Evolutionary conservation across 2,113 vertebrate genomes (phyloP).

Genomic region (Salvator merianae): DNA sequence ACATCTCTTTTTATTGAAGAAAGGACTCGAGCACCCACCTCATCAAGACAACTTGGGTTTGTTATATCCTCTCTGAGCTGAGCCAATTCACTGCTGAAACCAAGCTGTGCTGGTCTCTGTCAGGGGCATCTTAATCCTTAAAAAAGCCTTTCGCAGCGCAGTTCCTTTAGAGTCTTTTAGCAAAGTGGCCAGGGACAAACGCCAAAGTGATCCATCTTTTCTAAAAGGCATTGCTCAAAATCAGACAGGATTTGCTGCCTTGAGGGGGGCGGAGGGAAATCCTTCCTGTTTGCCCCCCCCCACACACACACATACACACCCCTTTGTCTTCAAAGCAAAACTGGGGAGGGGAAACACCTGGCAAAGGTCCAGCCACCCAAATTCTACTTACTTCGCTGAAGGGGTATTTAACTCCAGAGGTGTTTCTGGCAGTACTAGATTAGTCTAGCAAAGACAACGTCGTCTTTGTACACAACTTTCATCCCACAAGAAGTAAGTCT

Average conservation of each 20-base stretch:
- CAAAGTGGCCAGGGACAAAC: background rate
- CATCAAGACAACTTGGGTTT: background rate
- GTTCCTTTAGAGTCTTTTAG: background rate
- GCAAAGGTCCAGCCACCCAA: too few relatives aligned
- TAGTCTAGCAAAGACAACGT: background rate
- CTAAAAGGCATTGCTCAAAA: too few relatives aligned
- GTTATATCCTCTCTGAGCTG: background rate
- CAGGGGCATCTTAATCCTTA: too few relatives aligned
- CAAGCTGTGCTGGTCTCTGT: background rate
- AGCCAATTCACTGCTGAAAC: background rate
- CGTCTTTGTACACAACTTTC: too few relatives aligned
- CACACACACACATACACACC: too few relatives aligned
- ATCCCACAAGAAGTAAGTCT: too few relatives aligned
- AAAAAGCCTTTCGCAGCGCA: background rate
- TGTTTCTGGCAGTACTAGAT: background rate
- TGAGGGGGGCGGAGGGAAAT: background rate
- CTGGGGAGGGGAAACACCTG: too few relatives aligned
- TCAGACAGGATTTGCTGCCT: background rate
- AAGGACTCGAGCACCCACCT: background rate
- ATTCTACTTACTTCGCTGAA: background rate
- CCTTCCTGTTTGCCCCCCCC: too few relatives aligned
- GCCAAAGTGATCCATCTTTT: background rate
- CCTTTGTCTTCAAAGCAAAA: too few relatives aligned
- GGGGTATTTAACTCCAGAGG: background rate
- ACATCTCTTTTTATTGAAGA: too few relatives aligned